phyloP scores from a whole-genome alignment of 2,113 vertebrate species.

The Mirza zaza region DNA sequence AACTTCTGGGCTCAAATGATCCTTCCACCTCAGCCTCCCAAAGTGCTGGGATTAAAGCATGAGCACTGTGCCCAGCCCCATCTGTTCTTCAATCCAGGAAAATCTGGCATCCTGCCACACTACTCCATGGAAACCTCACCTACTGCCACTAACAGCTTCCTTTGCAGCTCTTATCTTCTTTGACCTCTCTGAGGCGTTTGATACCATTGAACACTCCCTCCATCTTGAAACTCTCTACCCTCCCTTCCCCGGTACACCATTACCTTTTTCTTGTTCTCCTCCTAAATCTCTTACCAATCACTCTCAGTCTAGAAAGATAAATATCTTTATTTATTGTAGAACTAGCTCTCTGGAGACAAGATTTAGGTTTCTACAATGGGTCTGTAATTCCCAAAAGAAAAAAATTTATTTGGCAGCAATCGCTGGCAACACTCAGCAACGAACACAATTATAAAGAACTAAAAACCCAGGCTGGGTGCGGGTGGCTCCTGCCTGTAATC shows the following conservation, averaged over 20 bases:
- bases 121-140: background rate
- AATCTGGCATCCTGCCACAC: background rate
- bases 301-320: background rate
- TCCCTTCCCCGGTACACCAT: background rate
- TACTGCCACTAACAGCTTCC: background rate
- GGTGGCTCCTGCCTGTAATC: too few relatives aligned
- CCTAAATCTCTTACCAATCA: background rate
- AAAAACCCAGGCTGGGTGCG: background rate
- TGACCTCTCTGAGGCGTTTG: background rate
- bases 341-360: background rate
- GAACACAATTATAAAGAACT: background rate
- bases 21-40: too few relatives aligned
- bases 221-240: background rate
- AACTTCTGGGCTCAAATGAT: too few relatives aligned
- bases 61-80: too few relatives aligned
- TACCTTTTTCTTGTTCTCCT: conserved; percentile 12
- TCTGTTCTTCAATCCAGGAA: background rate
- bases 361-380: background rate
- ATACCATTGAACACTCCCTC: background rate
- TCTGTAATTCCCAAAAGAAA: background rate
- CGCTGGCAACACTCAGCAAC: background rate
- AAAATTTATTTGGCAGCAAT: conserved; percentile 17
- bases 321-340: conserved; percentile 25
- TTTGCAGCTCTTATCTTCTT: background rate
- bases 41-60: too few relatives aligned